Evolutionary conservation across 2,888 invertebrate species (phyloP).

Genomic region (Deilephila porcellus): DNA sequence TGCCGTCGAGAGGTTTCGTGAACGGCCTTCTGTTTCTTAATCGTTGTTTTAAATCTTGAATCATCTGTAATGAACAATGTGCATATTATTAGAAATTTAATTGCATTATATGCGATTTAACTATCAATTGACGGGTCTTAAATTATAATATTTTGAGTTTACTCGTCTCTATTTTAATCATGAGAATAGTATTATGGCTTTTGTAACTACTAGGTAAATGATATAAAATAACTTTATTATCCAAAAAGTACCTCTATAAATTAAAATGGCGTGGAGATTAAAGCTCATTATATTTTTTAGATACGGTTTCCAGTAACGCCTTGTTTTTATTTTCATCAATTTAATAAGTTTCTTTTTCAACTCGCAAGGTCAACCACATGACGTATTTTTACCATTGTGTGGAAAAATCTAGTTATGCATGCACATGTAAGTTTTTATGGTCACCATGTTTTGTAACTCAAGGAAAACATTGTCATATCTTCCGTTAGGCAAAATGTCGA

Average conservation of each 20-base stretch:
- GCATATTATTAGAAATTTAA: no score
- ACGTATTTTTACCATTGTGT: background rate
- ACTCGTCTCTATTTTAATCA: no score
- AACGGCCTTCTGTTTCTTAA: slow-evolving; percentile 80
- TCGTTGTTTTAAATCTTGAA: slow-evolving; percentile 85
- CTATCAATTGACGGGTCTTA: no score
- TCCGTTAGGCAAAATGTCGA: background rate
- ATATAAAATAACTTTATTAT: no score
- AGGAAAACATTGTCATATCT: slow-evolving; percentile 2
- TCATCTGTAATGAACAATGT: slow-evolving; percentile 60
- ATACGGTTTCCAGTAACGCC: no score
- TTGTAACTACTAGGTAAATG: no score
- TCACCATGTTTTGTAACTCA: slow-evolving; percentile 17
- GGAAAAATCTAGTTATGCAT: slow-evolving; percentile 9
- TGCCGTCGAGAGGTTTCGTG: slow-evolving; percentile 87
- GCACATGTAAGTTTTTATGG: slow-evolving; percentile 5
- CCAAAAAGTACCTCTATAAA: no score
- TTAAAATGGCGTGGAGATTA: no score
- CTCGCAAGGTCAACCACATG: background rate
- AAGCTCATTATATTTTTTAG: no score
- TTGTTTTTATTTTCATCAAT: background rate
- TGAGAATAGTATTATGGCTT: no score
- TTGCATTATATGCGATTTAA: no score
- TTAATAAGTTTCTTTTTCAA: background rate
- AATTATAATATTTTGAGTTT: no score